These are phyloP conservation scores for Datnioides undecimradiatus DNA, from an alignment of 2,113 vertebrate genomes.

Conservation along the genomic window DNA sequence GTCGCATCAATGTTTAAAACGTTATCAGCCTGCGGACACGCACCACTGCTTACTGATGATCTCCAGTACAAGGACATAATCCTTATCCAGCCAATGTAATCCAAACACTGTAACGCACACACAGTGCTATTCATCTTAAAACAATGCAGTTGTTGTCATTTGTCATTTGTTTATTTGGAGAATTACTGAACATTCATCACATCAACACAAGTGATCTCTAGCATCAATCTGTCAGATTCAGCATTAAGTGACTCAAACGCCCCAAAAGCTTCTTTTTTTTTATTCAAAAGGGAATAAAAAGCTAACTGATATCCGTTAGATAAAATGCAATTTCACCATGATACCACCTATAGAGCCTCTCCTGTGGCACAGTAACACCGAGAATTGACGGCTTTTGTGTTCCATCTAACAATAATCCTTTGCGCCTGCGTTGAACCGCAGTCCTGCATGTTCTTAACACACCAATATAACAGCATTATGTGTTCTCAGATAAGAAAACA, in stretches of 20 bases:
- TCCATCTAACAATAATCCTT: constrained; percentile 49
- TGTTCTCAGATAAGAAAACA: constrained; percentile 71
- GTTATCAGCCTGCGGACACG: constrained; percentile 74
- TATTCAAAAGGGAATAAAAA: constrained; percentile 47
- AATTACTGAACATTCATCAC: background rate
- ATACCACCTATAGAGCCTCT: constrained; percentile 42
- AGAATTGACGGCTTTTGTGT: constrained; percentile 46
- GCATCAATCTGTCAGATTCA: constrained; percentile 6
- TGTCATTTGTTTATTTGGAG: background rate
- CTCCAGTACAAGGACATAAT: constrained; percentile 67
- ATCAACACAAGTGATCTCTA: background rate
- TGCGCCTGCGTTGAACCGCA: background rate
- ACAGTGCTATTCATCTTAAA: background rate
- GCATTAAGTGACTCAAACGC: constrained; percentile 32
- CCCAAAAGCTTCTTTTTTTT: constrained; percentile 33
- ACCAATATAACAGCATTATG: constrained; percentile 58
- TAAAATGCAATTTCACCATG: constrained; percentile 48
- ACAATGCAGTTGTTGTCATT: constrained; percentile 26
- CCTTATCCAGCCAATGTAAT: constrained; percentile 35
- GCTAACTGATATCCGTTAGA: constrained; percentile 35
- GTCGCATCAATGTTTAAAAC: constrained; percentile 82
- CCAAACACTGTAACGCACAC: constrained; percentile 33
- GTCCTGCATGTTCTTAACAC: constrained; percentile 43
- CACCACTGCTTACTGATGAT: constrained; percentile 68
- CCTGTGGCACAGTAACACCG: background rate